These are phyloP conservation scores for Lithobates pipiens DNA, from an alignment of 2,797 vertebrate genomes.

Conservation along the genomic window DNA sequence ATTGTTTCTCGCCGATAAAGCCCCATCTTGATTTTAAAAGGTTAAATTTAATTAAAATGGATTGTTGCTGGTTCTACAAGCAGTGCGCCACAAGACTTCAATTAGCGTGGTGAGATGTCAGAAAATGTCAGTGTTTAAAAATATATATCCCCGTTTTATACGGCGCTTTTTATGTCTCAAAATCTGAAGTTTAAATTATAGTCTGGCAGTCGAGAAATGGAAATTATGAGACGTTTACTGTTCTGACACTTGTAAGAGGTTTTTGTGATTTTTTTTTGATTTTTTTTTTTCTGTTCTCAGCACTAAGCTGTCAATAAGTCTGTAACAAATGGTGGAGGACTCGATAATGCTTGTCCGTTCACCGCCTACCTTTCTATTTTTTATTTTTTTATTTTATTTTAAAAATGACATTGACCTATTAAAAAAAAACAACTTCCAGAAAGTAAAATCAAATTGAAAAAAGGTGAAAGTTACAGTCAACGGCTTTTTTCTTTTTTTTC, in stretches of 20 bases:
- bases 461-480: no score
- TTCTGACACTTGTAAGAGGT: conserved; percentile 40
- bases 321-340: neutral
- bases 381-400: no score
- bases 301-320: conserved; percentile 18
- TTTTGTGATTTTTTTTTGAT: conserved; percentile 5
- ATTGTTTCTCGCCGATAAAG: neutral
- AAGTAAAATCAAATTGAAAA: no score
- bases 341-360: neutral
- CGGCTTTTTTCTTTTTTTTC: no score
- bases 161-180: conserved; percentile 9
- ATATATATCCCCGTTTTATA: neutral
- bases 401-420: no score
- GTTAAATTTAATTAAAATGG: conserved; percentile 49
- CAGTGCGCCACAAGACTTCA: conserved; percentile 43
- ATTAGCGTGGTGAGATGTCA: conserved; percentile 55
- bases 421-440: no score
- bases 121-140: conserved; percentile 31
- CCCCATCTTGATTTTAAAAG: conserved; percentile 22
- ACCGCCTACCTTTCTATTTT: no score
- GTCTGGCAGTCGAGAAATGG: neutral
- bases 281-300: neutral
- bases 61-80: conserved; percentile 8
- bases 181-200: conserved; percentile 44
- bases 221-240: conserved; percentile 31